Evolutionary conservation across 2,113 vertebrate species (phyloP), one percentile per base, ranked within the genome.

Genomic region (Cochlearius cochlearius): DNA sequence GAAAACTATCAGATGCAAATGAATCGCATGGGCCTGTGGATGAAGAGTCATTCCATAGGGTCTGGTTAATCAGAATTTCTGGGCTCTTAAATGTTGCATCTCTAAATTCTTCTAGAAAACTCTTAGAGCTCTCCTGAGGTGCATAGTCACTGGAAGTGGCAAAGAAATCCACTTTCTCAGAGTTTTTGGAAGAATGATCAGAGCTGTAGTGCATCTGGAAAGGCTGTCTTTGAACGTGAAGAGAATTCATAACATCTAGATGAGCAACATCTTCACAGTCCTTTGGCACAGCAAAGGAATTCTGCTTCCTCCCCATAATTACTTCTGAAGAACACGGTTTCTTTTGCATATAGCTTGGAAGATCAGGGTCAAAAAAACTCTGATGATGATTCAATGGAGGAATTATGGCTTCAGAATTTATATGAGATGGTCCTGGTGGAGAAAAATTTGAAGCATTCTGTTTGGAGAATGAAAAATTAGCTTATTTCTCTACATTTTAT

Each of bases 381-480:
- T 53, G 88, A 20, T 6, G 67, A 60, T 34, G 49, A 58, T 62
- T 72, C 18, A 64, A 1, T 18, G 93, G 55, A 95, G 78, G 76
- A 90, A 91, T 64, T 62, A 58, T 11, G 12, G 75, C 68, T 97
- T 95, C 95, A 85, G 20, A 94, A 77, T 88, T 90, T 34, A 36
- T 69, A 69, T 29, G 62, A 83, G 66, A 73, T 66, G 45, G 43
- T 75, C 90, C 96, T 91, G 85, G 66, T 59, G 59, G 53, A 92
- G 85, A 97, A 97, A 98, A 97, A 97, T 49, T 79, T 22, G 80
- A 96, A 86, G 36, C 8, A 67, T 69, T 95, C 43, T 86, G 30
- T 60, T 89, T 89, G n/a, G 49, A 87, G 69, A 96, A 93, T 30
- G 52, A 81, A 74, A 91, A 60, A 82, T 27, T 12, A 90, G 21